Evolutionary conservation across 2,888 invertebrate genomes (phyloP).

Genomic region (Cancer borealis): DNA sequence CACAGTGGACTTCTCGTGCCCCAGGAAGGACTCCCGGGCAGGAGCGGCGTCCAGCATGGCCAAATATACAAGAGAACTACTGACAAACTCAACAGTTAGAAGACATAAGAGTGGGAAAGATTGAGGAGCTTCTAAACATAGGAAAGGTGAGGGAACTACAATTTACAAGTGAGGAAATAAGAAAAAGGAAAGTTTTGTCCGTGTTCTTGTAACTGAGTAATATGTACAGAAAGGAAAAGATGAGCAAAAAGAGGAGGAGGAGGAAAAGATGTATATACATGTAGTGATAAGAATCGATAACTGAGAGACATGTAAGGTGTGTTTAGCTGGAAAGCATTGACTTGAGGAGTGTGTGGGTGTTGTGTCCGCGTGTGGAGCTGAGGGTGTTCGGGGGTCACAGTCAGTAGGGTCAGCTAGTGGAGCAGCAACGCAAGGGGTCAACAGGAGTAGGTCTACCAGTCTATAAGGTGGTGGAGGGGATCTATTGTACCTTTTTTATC

Average conservation of each 20-base stretch:
- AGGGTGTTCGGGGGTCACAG: slow-evolving; percentile 46
- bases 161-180: slow-evolving; percentile 34
- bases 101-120: slow-evolving; percentile 35
- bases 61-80: slow-evolving; percentile 57
- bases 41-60: slow-evolving; percentile 50
- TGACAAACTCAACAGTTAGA: slow-evolving; percentile 20
- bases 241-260: neutral
- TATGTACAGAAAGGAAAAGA: neutral
- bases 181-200: neutral
- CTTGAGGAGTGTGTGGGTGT: slow-evolving; percentile 6
- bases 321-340: slow-evolving; percentile 39
- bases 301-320: neutral
- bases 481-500: slow-evolving; percentile 13
- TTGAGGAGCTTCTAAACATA: slow-evolving; percentile 53
- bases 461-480: slow-evolving; percentile 30
- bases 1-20: slow-evolving; percentile 47
- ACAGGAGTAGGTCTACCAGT: slow-evolving; percentile 24
- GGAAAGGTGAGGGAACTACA: slow-evolving; percentile 51
- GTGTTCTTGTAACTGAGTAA: neutral
- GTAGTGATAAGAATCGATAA: neutral
- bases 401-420: neutral
- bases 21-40: slow-evolving; percentile 25
- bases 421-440: slow-evolving; percentile 30
- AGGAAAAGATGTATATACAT: neutral
- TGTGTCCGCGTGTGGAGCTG: slow-evolving; percentile 12